phyloP scores from a whole-genome alignment of 2,113 vertebrate species.

The Mugil cephalus region DNA sequence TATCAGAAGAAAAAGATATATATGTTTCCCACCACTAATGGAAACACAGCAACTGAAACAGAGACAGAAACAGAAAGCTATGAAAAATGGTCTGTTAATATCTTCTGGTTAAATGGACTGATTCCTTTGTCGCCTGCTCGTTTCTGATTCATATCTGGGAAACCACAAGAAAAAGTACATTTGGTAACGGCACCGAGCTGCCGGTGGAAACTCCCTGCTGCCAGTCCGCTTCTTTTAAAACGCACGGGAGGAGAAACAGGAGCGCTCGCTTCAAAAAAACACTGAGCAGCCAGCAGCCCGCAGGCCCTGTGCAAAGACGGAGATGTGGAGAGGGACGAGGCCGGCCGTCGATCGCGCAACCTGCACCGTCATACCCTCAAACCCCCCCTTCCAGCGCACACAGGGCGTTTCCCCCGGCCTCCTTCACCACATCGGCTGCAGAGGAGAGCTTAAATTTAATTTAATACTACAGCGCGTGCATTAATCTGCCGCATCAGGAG shows the following conservation, averaged over 20 bases:
- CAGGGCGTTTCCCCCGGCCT: conserved; percentile 57
- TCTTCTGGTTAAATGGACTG: conserved; percentile 15
- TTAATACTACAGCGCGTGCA: conserved; percentile 53
- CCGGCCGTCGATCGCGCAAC: conserved; percentile 41
- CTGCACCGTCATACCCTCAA: conserved; percentile 52
- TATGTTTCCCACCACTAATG: too few relatives aligned
- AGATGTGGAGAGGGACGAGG: conserved; percentile 25
- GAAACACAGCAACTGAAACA: too few relatives aligned
- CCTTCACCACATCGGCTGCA: conserved; percentile 35
- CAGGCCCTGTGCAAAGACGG: conserved; percentile 4
- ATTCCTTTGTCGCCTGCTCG: conserved; percentile 7
- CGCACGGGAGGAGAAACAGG: conserved; percentile 35
- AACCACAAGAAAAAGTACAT: conserved; percentile 3
- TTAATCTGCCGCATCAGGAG: conserved; percentile 59
- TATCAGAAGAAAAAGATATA: too few relatives aligned
- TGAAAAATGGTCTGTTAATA: background rate
- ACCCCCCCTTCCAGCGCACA: conserved; percentile 1
- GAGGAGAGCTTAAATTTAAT: conserved; percentile 47
- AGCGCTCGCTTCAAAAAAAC: conserved; percentile 41
- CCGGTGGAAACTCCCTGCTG: conserved; percentile 49
- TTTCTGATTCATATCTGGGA: conserved; percentile 24
- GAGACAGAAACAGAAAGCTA: too few relatives aligned
- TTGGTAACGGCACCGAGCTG: background rate
- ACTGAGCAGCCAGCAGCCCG: conserved; percentile 21
- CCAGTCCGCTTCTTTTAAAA: conserved; percentile 32